These are phyloP conservation scores for Tetramorium parvispinum DNA, from an alignment of 1,140 invertebrate species.

Conservation along the genomic window DNA sequence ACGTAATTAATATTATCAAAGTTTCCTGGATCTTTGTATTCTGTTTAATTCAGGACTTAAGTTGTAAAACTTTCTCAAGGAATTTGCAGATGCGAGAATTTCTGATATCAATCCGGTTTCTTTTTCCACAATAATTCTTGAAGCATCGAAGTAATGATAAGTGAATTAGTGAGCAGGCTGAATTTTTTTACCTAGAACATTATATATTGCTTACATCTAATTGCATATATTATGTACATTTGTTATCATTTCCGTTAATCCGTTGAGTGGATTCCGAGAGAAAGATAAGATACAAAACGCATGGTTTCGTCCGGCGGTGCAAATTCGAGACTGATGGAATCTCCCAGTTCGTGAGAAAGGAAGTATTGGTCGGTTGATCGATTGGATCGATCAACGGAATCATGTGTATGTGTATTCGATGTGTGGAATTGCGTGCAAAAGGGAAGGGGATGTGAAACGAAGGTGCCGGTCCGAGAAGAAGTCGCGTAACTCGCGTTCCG, in stretches of 20 bases:
- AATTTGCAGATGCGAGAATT: background rate
- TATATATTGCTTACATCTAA: background rate
- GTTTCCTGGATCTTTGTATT: slow-evolving; percentile 9
- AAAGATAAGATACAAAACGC: slow-evolving; percentile 7
- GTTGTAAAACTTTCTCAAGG: background rate
- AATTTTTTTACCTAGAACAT: background rate
- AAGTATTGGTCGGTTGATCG: background rate
- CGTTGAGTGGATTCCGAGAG: background rate
- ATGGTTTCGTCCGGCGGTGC: background rate
- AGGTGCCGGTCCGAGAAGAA: slow-evolving; percentile 51
- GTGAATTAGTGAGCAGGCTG: background rate
- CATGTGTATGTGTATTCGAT: background rate
- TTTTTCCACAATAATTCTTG: background rate
- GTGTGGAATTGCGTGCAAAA: background rate
- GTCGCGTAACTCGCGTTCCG: slow-evolving; percentile 15
- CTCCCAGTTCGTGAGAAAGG: background rate
- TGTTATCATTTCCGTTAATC: background rate
- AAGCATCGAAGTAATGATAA: background rate
- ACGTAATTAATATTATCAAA: slow-evolving; percentile 23
- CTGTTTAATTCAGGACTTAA: background rate
- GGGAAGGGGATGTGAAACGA: slow-evolving; percentile 7
- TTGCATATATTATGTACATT: background rate
- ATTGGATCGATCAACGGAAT: background rate
- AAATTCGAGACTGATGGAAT: slow-evolving; percentile 6
- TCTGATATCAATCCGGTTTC: background rate